Evolutionary conservation across 2,797 vertebrate species (phyloP).

Genomic region (Salarias fasciatus): DNA sequence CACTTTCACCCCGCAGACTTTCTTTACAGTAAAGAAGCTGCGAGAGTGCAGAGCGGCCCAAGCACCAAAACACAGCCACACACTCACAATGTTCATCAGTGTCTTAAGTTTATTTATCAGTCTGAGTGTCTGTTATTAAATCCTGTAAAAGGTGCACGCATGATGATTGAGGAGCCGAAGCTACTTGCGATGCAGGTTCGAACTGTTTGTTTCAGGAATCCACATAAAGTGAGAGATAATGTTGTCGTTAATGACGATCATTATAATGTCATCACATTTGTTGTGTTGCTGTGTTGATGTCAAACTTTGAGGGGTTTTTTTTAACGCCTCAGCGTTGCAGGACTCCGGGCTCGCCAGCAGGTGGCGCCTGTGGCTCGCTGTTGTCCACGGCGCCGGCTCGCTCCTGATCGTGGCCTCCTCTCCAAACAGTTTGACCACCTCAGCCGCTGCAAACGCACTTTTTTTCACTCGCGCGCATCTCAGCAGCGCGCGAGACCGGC

Average conservation of each 20-base stretch:
- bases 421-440: constrained; percentile 49
- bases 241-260: neutral
- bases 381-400: constrained; percentile 28
- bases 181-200: neutral
- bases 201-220: neutral
- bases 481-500: constrained; percentile 5
- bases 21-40: neutral
- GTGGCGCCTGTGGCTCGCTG: constrained; percentile 75
- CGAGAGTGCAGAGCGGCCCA: neutral
- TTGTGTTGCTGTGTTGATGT: neutral
- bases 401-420: constrained; percentile 42
- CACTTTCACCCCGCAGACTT: neutral
- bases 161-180: neutral
- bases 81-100: neutral
- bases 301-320: constrained; percentile 12
- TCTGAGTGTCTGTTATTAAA: neutral
- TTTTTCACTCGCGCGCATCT: constrained; percentile 3
- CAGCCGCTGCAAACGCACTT: constrained; percentile 20
- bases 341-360: constrained; percentile 42
- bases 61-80: neutral
- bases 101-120: neutral
- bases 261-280: neutral
- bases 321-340: constrained; percentile 11
- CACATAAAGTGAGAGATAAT: neutral
- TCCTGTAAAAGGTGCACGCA: neutral